Percentiles rank a stretch among this genome's conserved stretches.
phyloP scores from a whole-genome alignment of 2,797 vertebrate genomes.

The Poecilia velifera region DNA sequence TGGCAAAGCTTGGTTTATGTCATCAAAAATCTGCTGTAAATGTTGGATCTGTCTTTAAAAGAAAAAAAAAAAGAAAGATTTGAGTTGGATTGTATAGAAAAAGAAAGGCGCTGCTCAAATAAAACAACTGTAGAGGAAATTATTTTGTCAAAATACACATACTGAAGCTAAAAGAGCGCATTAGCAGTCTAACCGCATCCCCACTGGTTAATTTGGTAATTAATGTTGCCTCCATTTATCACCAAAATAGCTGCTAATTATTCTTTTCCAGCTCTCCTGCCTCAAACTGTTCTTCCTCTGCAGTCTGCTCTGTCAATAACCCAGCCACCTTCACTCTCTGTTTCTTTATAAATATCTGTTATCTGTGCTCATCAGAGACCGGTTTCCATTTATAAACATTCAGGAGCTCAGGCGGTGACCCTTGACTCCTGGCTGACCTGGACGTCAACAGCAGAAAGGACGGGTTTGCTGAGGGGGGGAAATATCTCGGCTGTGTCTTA shows the following conservation, averaged over 20 bases:
- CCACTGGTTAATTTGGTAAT: constrained; percentile 84
- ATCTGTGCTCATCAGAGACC: constrained; percentile 64
- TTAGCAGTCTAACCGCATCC: constrained; percentile 53
- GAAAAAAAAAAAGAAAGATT: neutral
- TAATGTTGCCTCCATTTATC: constrained; percentile 85
- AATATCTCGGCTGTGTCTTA: constrained; percentile 44
- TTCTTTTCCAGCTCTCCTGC: constrained; percentile 84
- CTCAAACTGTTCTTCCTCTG: constrained; percentile 61
- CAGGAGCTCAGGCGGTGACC: constrained; percentile 62
- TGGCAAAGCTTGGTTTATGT: constrained; percentile 40
- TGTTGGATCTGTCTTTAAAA: constrained; percentile 8
- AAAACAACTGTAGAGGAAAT: constrained; percentile 3
- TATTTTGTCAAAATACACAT: constrained; percentile 42
- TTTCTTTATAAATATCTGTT: constrained; percentile 47
- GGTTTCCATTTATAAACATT: constrained; percentile 67
- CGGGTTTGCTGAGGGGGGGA: constrained; percentile 40
- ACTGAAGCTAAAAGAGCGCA: constrained; percentile 8
- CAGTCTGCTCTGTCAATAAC: constrained; percentile 63
- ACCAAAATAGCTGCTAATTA: constrained; percentile 85
- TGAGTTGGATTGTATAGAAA: constrained; percentile 2
- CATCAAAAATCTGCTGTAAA: constrained; percentile 54
- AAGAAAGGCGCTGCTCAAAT: neutral
- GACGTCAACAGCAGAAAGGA: constrained; percentile 47
- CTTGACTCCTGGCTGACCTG: constrained; percentile 54
- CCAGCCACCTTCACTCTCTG: constrained; percentile 21